phyloP scores from a whole-genome alignment of 2,888 invertebrate species.

The Tenthredo livida region DNA sequence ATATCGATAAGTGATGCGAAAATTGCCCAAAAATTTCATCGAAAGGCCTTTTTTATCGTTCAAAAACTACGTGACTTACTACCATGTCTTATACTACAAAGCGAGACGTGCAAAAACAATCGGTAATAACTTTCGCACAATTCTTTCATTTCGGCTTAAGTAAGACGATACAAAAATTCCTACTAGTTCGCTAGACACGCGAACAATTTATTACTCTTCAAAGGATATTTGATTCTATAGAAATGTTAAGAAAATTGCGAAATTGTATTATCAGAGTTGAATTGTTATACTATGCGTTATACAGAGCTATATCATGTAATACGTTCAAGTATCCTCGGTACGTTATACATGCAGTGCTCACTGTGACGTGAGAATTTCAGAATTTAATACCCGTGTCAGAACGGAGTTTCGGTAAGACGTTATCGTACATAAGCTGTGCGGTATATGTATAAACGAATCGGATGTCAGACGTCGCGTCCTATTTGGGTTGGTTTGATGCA shows the following conservation, averaged over 20 bases:
- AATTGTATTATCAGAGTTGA: background rate
- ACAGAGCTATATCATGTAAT: background rate
- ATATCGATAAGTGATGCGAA: too few species aligned
- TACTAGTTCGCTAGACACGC: background rate
- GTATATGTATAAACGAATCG: constrained; percentile 38
- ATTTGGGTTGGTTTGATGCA: constrained; percentile 10
- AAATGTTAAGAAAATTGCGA: background rate
- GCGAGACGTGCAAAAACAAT: too few species aligned
- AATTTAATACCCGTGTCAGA: constrained; percentile 39
- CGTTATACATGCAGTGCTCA: background rate
- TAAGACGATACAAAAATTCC: too few species aligned
- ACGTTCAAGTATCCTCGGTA: background rate
- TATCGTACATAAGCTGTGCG: constrained; percentile 39
- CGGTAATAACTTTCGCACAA: too few species aligned
- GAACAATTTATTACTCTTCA: background rate
- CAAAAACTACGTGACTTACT: background rate
- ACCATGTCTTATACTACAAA: too few species aligned
- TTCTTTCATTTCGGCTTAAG: too few species aligned
- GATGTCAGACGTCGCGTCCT: constrained; percentile 43
- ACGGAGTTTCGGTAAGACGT: constrained; percentile 30
- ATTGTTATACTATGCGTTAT: constrained; percentile 4
- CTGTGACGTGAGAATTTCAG: constrained; percentile 16
- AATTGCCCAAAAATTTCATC: too few species aligned
- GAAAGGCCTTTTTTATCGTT: background rate
- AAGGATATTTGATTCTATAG: background rate